These are phyloP conservation scores for Scaptodrosophila lebanonensis DNA, from an alignment of 1,140 invertebrate genomes.

Conservation along the genomic window DNA sequence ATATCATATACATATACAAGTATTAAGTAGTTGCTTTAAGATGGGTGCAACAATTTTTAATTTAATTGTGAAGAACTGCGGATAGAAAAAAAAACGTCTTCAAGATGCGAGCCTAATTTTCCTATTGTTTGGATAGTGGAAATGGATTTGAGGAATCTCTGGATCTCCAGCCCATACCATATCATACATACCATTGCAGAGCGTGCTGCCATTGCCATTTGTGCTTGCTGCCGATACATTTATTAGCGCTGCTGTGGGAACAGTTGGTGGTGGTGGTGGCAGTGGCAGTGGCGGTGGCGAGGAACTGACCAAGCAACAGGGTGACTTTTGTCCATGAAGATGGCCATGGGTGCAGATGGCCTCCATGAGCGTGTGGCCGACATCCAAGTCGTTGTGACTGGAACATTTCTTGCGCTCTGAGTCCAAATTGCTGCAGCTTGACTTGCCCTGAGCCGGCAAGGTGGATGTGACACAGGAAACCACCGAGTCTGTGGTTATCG, in stretches of 20 bases:
- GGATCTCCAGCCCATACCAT: too few species aligned
- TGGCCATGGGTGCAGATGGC: slow-evolving; percentile 46
- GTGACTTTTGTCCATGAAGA: slow-evolving; percentile 31
- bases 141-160: too few species aligned
- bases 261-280: not conserved
- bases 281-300: slow-evolving; percentile 34
- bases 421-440: slow-evolving; percentile 44
- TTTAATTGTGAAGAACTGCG: too few species aligned
- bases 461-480: slow-evolving; percentile 69
- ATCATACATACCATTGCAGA: slow-evolving; percentile 65
- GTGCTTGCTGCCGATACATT: slow-evolving; percentile 30
- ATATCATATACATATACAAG: too few species aligned
- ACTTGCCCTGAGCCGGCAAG: slow-evolving; percentile 55
- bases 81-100: not conserved
- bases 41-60: too few species aligned
- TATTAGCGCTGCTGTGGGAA: slow-evolving; percentile 47
- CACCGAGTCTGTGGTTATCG: slow-evolving; percentile 67
- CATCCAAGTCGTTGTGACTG: slow-evolving; percentile 43
- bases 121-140: too few species aligned
- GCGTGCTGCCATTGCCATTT: slow-evolving; percentile 28
- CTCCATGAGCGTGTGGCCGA: slow-evolving; percentile 57
- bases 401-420: slow-evolving; percentile 57
- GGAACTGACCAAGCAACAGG: slow-evolving; percentile 40
- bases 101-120: not conserved
- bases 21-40: too few species aligned